A percentile compares a stretch with the other conserved stretches of the same genome.
Evolutionary conservation across 2,113 vertebrate species (phyloP).

Genomic region (Morone chrysops): DNA sequence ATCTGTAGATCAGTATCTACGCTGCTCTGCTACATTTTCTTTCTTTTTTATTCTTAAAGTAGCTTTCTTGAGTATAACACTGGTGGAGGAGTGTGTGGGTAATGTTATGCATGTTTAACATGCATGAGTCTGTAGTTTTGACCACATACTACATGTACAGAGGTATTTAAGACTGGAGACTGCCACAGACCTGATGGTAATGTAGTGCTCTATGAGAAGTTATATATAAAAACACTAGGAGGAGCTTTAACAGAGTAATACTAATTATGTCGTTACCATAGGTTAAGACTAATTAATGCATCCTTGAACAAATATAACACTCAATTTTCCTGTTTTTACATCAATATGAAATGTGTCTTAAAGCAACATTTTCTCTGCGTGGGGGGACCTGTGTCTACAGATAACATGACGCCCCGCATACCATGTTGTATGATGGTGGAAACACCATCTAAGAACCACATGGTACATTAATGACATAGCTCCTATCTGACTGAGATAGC

Average conservation of each 20-base stretch:
- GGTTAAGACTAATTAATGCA: background rate
- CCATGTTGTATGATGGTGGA: background rate
- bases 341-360: background rate
- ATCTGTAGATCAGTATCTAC: background rate
- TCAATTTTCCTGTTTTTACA: background rate
- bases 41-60: background rate
- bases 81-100: background rate
- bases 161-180: no score
- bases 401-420: slow-evolving; percentile 7
- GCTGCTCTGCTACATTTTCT: background rate
- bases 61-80: background rate
- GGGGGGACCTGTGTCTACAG: slow-evolving; percentile 10
- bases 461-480: slow-evolving; percentile 2
- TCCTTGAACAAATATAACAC: background rate
- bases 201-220: no score
- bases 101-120: no score
- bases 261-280: background rate
- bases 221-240: background rate
- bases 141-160: background rate
- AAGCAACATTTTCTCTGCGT: background rate
- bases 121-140: background rate
- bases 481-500: slow-evolving; percentile 11
- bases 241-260: background rate
- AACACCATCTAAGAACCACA: background rate
- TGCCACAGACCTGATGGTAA: background rate